Percentiles rank a stretch among this genome's conserved stretches.
Evolutionary conservation across 2,797 vertebrate species (phyloP).

Genomic region (Microchirus variegatus): DNA sequence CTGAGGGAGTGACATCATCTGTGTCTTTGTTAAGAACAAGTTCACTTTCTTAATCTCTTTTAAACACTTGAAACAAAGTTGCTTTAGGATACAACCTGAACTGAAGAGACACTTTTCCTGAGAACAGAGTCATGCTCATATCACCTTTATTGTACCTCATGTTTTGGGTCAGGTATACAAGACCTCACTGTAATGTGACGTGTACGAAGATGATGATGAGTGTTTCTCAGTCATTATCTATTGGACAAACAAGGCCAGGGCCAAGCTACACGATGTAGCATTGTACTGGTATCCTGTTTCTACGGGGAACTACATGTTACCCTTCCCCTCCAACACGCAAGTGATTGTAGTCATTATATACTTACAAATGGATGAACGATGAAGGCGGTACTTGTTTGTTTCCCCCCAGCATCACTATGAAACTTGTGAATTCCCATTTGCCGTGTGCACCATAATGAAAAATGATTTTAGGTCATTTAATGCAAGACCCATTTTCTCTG

Average conservation of each 20-base stretch:
- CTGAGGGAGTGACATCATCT: slow-evolving; percentile 66
- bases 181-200: slow-evolving; percentile 16
- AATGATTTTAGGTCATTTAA: slow-evolving; percentile 25
- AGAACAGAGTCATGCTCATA: slow-evolving; percentile 20
- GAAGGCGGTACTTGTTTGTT: not conserved
- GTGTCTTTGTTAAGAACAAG: slow-evolving; percentile 44
- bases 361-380: slow-evolving; percentile 41
- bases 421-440: slow-evolving; percentile 34
- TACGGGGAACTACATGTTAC: slow-evolving; percentile 49
- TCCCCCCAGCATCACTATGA: slow-evolving; percentile 18
- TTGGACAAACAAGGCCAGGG: slow-evolving; percentile 25
- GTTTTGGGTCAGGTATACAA: slow-evolving; percentile 11
- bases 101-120: not conserved
- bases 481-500: slow-evolving; percentile 30
- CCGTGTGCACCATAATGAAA: slow-evolving; percentile 19
- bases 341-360: slow-evolving; percentile 17
- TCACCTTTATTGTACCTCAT: slow-evolving; percentile 6
- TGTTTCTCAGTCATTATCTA: slow-evolving; percentile 12
- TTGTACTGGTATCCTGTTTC: slow-evolving; percentile 58
- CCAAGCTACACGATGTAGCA: slow-evolving; percentile 32
- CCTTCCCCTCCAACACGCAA: slow-evolving; percentile 19
- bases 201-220: slow-evolving; percentile 25
- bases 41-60: slow-evolving; percentile 45
- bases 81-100: slow-evolving; percentile 1
- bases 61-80: slow-evolving; percentile 27